Evolutionary conservation across 2,113 vertebrate genomes (phyloP).

Genomic region (Orthonyx spaldingii): DNA sequence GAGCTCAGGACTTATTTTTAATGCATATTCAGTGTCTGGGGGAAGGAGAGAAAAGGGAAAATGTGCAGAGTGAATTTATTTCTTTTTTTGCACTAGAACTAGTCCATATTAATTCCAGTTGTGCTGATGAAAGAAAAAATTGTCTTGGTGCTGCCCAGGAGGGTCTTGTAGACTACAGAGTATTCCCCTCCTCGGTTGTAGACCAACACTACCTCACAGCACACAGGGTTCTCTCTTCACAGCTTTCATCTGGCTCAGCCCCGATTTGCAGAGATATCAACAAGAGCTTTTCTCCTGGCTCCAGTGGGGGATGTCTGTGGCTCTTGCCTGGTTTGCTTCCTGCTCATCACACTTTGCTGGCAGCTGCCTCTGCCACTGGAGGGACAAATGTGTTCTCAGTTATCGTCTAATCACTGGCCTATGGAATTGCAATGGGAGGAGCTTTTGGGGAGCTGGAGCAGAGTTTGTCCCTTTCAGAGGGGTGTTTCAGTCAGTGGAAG

Average conservation of each 20-base stretch:
- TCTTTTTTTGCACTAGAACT: neutral
- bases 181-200: neutral
- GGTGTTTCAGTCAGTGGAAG: neutral
- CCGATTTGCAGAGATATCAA: neutral
- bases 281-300: neutral
- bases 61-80: neutral
- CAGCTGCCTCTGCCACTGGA: neutral
- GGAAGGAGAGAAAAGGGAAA: neutral
- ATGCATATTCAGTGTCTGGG: neutral
- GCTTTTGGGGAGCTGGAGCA: neutral
- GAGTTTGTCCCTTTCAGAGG: neutral
- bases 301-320: neutral
- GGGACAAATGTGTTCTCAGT: neutral
- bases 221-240: neutral
- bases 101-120: slow-evolving; percentile 2
- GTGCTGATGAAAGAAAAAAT: neutral
- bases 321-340: neutral
- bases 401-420: neutral
- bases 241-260: neutral
- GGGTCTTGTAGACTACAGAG: neutral
- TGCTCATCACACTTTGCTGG: neutral
- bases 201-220: neutral
- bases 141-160: neutral
- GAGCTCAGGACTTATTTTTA: neutral
- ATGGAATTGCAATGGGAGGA: neutral